Base-by-base conservation (phyloP, 2,888 invertebrate species). In the Pammene fasciana region DNA sequence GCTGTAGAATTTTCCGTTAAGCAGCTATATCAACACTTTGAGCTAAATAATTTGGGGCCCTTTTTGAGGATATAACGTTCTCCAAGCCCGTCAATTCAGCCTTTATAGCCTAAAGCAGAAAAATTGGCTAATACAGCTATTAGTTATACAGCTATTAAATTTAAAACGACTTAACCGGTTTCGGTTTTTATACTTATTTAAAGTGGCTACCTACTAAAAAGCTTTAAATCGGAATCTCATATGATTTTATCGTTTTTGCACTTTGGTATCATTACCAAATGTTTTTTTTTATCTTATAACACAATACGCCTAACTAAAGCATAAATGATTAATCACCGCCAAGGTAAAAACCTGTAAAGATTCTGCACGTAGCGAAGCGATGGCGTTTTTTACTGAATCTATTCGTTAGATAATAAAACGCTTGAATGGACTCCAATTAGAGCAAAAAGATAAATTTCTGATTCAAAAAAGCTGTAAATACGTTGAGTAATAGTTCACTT, bases 341-440 rank as follows among this genome's bases (percentile, higher is more conserved):
- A 11, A 48, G 7, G 41, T 48, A 50, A 57, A 67, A 65, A 48
- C 43, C 18, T 45, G n/a, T 9, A 48, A 60, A 36, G 34, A 50
- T 18, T 68, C 57, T 45, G 52, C 57, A 52, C 52, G 38, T 59
- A 59, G 36, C 57, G 50, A 64, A 38, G 34, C 56, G 43, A 43
- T 41, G 48, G 9, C 6, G 26, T n/a, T 59, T 65, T 68, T 68
- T 64, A 50, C 46, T 18, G 38, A 36, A 50, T 26, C 26, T 26
- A 26, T 59, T 43, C 38, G 59, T 59, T 65, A 59, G 52, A 64
- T 68, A 68, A 56, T 57, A 57, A 61, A 68, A 64, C 68, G 64
- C 68, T 65, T 65, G 64, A 68, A 64, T 68, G 64, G 34, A 52
- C 18, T 61, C 38, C 43, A 52, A 68, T 68, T 50, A 64, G 50